Conservation (phyloP, 2,888 invertebrate species). For the Sesia bembeciformis region DNA sequence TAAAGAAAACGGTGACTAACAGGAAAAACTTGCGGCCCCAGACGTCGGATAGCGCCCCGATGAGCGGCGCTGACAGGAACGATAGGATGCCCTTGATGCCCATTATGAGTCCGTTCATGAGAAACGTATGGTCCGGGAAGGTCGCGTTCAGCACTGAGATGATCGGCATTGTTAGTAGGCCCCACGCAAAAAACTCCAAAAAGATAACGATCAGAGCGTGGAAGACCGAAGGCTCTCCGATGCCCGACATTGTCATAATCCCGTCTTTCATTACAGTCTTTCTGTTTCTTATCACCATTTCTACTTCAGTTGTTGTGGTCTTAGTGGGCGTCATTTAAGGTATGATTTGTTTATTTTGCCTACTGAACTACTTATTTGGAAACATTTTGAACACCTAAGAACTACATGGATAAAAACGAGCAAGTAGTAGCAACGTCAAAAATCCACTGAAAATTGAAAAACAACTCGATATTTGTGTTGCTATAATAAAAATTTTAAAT, state of each 20-base stretch:
- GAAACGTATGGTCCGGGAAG: constrained; percentile 98
- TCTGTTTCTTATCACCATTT: constrained; percentile 90
- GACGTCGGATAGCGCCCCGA: constrained; percentile 97
- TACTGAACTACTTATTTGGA: constrained; percentile 57
- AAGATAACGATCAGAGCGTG: constrained; percentile 99
- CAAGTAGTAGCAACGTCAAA: constrained; percentile 63
- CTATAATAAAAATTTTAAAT: constrained; percentile 9
- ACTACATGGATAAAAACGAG: constrained; percentile 60
- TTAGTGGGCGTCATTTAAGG: constrained; percentile 81
- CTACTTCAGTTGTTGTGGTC: constrained; percentile 88
- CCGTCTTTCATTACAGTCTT: constrained; percentile 91
- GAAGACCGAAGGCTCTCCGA: constrained; percentile 96
- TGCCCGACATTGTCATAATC: constrained; percentile 89
- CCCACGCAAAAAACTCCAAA: constrained; percentile 99
- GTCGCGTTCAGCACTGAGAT: constrained; percentile 96
- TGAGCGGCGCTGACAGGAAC: constrained; percentile 96
- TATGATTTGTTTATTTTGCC: constrained; percentile 40
- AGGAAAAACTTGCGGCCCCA: constrained; percentile 99
- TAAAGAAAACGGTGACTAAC: constrained; percentile 97
- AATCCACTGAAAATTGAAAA: constrained; percentile 65
- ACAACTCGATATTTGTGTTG: constrained; percentile 59
- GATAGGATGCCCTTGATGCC: constrained; percentile 98
- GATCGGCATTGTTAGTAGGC: constrained; percentile 97
- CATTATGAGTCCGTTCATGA: constrained; percentile 99
- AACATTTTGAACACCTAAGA: constrained; percentile 58